Evolutionary conservation across 2,888 invertebrate species (phyloP).

Genomic region (Chymomyza procnemis): DNA sequence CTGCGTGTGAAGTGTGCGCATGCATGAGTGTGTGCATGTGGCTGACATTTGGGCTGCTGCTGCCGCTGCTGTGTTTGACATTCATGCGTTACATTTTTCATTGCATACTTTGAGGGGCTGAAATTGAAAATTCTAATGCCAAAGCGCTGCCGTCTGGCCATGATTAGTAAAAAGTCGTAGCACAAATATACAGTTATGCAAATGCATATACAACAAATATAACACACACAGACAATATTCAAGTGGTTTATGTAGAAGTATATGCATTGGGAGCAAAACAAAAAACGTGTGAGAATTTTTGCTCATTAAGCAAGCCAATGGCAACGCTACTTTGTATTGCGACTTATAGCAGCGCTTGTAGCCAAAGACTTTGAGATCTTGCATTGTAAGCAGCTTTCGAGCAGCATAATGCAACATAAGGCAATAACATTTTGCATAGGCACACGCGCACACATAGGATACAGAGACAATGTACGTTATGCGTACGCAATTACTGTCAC

Average conservation of each 20-base stretch:
- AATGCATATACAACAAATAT: conserved; percentile 40
- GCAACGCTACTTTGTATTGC: not conserved
- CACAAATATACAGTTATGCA: not conserved
- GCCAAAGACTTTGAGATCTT: not conserved
- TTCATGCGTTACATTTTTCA: conserved; percentile 72
- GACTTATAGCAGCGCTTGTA: not conserved
- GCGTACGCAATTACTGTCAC: conserved; percentile 41
- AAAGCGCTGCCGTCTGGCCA: conserved; percentile 31
- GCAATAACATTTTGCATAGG: conserved; percentile 16
- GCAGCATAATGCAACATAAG: not conserved
- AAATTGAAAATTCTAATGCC: conserved; percentile 68
- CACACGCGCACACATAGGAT: conserved; percentile 12
- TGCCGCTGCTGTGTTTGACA: conserved; percentile 56
- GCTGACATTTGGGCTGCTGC: conserved; percentile 58
- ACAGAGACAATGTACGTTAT: conserved; percentile 5
- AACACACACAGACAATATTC: conserved; percentile 56
- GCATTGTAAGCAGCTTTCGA: not conserved
- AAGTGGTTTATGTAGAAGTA: conserved; percentile 57
- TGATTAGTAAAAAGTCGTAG: conserved; percentile 47
- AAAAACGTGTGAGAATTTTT: conserved; percentile 29
- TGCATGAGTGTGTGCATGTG: conserved; percentile 1
- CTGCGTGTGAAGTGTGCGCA: not conserved
- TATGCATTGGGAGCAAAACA: not conserved
- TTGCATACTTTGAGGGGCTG: conserved; percentile 58
- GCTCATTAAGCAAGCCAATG: conserved; percentile 28